A percentile compares a stretch with the other conserved stretches of the same genome.
Evolutionary conservation across 2,113 vertebrate genomes (phyloP).

Genomic region (Oostethus manadensis): DNA sequence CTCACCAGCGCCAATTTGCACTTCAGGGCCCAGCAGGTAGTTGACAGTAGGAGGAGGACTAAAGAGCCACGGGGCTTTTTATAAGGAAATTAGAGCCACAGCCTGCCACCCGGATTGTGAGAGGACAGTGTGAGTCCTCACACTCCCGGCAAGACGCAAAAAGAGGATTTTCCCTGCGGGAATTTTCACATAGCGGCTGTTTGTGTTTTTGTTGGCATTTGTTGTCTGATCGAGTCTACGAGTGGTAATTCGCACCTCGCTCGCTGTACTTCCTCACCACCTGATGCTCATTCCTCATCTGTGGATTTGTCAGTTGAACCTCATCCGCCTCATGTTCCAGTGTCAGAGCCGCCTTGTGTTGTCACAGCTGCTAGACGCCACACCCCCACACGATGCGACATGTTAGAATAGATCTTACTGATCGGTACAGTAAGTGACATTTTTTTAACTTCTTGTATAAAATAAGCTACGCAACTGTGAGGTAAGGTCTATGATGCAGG

Average conservation of each 20-base stretch:
- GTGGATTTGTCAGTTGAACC: slow-evolving; percentile 14
- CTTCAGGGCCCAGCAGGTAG: slow-evolving; percentile 88
- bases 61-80: slow-evolving; percentile 63
- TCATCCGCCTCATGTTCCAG: neutral
- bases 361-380: neutral
- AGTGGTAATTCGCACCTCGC: slow-evolving; percentile 38
- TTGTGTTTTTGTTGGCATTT: slow-evolving; percentile 32
- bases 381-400: neutral
- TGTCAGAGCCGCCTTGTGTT: neutral
- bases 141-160: slow-evolving; percentile 43
- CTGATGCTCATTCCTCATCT: slow-evolving; percentile 40
- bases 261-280: slow-evolving; percentile 33
- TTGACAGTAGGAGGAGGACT: slow-evolving; percentile 33
- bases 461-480: too few relatives aligned
- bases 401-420: too few relatives aligned
- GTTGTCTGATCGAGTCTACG: slow-evolving; percentile 30
- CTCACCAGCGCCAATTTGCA: slow-evolving; percentile 82
- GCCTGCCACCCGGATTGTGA: slow-evolving; percentile 75
- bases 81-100: slow-evolving; percentile 79
- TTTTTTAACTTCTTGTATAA: too few relatives aligned
- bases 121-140: slow-evolving; percentile 66
- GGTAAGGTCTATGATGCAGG: too few relatives aligned
- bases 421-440: too few relatives aligned
- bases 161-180: slow-evolving; percentile 26
- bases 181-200: slow-evolving; percentile 55